Evolutionary conservation across 2,113 vertebrate species (phyloP).

Genomic region (Gymnocephalus cernua): DNA sequence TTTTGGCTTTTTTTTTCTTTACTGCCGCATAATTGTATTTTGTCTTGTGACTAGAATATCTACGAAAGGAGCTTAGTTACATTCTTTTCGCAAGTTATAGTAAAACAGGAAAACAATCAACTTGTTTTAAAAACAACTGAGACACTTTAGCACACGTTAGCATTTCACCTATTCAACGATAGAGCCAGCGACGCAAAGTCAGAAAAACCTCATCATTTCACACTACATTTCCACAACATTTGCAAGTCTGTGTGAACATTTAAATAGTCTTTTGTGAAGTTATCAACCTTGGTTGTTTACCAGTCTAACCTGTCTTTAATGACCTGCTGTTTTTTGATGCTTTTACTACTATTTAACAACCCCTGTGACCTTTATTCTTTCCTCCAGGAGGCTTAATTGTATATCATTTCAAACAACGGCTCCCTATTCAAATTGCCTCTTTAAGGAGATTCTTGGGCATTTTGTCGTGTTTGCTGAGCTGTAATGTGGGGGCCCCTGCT

Average conservation of each 20-base stretch:
- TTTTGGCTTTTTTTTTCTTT: background rate
- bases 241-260: constrained; percentile 13
- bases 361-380: constrained; percentile 60
- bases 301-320: constrained; percentile 67
- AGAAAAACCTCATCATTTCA: background rate
- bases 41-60: background rate
- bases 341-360: constrained; percentile 59
- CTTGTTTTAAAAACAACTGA: background rate
- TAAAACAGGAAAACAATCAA: background rate
- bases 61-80: background rate
- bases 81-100: background rate
- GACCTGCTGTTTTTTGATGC: constrained; percentile 50
- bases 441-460: constrained; percentile 50
- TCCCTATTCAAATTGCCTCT: constrained; percentile 52
- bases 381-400: constrained; percentile 59
- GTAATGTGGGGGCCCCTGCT: constrained; percentile 51
- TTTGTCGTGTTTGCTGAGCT: constrained; percentile 69
- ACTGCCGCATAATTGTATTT: background rate
- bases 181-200: background rate
- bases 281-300: constrained; percentile 23
- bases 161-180: background rate
- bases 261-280: constrained; percentile 22
- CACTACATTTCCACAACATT: constrained; percentile 23
- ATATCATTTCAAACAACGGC: constrained; percentile 67
- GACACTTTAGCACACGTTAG: background rate